phyloP scores from a whole-genome alignment of 2,888 invertebrate species.

The Merodon equestris region DNA sequence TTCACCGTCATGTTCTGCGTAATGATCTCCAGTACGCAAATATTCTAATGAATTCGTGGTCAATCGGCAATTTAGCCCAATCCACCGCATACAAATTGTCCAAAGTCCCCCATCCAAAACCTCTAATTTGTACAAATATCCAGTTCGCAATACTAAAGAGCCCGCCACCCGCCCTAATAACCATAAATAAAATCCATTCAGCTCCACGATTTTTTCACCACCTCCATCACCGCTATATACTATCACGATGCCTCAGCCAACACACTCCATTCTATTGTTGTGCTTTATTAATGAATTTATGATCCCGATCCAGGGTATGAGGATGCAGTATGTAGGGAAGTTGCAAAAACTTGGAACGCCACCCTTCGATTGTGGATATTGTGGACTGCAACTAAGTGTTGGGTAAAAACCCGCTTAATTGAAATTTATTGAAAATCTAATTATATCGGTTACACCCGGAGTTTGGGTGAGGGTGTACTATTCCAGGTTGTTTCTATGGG shows the following conservation, averaged over 20 bases:
- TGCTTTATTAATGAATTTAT: slow-evolving; percentile 65
- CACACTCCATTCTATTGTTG: slow-evolving; percentile 51
- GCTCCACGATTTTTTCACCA: background rate
- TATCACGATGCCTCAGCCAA: slow-evolving; percentile 22
- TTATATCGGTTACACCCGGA: slow-evolving; percentile 42
- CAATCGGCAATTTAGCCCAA: slow-evolving; percentile 42
- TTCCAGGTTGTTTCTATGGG: no score
- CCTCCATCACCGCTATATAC: slow-evolving; percentile 10
- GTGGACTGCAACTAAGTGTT: slow-evolving; percentile 19
- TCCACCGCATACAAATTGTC: slow-evolving; percentile 45
- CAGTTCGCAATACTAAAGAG: slow-evolving; percentile 25
- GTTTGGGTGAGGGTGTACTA: slow-evolving; percentile 1
- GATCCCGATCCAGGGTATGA: slow-evolving; percentile 53
- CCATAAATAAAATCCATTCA: slow-evolving; percentile 46
- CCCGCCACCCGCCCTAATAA: slow-evolving; percentile 33
- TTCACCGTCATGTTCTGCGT: slow-evolving; percentile 49
- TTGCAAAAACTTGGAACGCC: slow-evolving; percentile 23
- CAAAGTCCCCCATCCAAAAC: slow-evolving; percentile 20
- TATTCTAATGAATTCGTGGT: slow-evolving; percentile 64
- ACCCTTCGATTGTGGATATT: slow-evolving; percentile 1
- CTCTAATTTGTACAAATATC: slow-evolving; percentile 59
- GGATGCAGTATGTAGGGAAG: slow-evolving; percentile 1
- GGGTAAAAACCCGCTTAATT: slow-evolving; percentile 48
- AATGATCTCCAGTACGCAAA: slow-evolving; percentile 54
- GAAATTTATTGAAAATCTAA: slow-evolving; percentile 68